Percentiles rank a stretch among this genome's conserved stretches.
phyloP scores from a whole-genome alignment of 1,140 invertebrate species.

The Tachypleus tridentatus region DNA sequence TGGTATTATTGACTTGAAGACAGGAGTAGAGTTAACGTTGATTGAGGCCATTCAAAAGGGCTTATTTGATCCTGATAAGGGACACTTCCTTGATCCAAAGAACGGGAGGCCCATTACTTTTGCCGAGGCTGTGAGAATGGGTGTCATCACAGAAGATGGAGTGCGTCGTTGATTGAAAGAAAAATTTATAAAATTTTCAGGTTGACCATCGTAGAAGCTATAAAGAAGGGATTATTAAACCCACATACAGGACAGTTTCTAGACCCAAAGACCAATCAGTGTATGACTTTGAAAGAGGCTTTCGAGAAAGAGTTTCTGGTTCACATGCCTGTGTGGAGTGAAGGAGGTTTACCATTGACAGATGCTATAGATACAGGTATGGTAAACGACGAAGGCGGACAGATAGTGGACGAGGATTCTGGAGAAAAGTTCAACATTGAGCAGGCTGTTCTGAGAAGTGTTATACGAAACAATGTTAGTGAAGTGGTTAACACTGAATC shows the following conservation, averaged over 20 bases:
- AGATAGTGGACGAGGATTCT: slow-evolving; percentile 66
- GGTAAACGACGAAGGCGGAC: slow-evolving; percentile 57
- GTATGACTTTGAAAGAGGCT: slow-evolving; percentile 40
- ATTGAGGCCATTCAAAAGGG: slow-evolving; percentile 80
- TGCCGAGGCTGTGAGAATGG: slow-evolving; percentile 58
- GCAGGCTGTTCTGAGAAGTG: slow-evolving; percentile 58
- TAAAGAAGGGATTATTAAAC: slow-evolving; percentile 57
- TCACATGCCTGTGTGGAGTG: slow-evolving; percentile 13
- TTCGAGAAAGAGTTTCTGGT: slow-evolving; percentile 37
- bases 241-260: slow-evolving; percentile 55
- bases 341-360: slow-evolving; percentile 49
- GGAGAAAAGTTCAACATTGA: slow-evolving; percentile 65
- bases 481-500: slow-evolving; percentile 69
- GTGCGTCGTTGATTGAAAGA: slow-evolving; percentile 29
- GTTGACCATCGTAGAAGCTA: slow-evolving; percentile 58
- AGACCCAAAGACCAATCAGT: slow-evolving; percentile 44
- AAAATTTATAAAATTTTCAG: slow-evolving; percentile 13
- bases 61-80: slow-evolving; percentile 68
- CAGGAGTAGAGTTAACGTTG: slow-evolving; percentile 62
- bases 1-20: slow-evolving; percentile 61
- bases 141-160: slow-evolving; percentile 32
- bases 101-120: slow-evolving; percentile 55
- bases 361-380: slow-evolving; percentile 70
- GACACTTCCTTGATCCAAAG: slow-evolving; percentile 40
- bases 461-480: slow-evolving; percentile 58